These are phyloP conservation scores for Mizuhopecten yessoensis DNA, from an alignment of 1,140 invertebrate genomes.

Conservation along the genomic window DNA sequence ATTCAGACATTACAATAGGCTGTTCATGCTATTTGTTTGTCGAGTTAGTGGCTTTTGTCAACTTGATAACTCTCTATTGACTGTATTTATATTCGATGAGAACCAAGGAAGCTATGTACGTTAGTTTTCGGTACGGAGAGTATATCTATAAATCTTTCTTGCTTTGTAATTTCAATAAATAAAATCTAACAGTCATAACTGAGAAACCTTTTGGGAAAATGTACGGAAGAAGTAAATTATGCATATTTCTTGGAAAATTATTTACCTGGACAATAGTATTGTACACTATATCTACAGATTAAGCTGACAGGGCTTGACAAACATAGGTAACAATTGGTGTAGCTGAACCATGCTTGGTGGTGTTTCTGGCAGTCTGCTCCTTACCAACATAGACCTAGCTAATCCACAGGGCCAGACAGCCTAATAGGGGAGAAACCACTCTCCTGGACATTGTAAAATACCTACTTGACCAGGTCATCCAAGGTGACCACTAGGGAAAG, in stretches of 20 bases:
- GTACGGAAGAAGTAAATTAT: too few species aligned
- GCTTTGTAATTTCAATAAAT: neutral
- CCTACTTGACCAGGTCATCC: neutral
- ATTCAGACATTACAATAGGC: neutral
- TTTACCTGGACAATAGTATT: too few species aligned
- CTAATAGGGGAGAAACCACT: neutral
- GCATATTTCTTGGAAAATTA: too few species aligned
- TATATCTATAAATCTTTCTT: neutral
- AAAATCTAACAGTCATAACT: neutral
- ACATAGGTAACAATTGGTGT: neutral
- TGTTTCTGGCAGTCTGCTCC: neutral
- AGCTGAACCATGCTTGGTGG: neutral
- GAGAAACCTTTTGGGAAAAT: too few species aligned
- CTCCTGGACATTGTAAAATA: neutral
- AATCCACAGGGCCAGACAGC: neutral
- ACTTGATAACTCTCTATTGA: neutral
- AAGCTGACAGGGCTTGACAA: neutral
- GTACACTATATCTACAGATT: neutral
- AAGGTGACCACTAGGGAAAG: conserved; percentile 17
- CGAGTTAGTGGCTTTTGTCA: neutral
- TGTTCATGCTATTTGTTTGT: neutral
- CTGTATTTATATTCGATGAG: neutral
- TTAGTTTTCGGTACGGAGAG: neutral
- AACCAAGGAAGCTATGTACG: neutral
- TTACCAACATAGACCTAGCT: neutral